Evolutionary conservation across 1,140 invertebrate species (phyloP), one percentile per base, ranked within the genome.

Genomic region (Aplysia californica): DNA sequence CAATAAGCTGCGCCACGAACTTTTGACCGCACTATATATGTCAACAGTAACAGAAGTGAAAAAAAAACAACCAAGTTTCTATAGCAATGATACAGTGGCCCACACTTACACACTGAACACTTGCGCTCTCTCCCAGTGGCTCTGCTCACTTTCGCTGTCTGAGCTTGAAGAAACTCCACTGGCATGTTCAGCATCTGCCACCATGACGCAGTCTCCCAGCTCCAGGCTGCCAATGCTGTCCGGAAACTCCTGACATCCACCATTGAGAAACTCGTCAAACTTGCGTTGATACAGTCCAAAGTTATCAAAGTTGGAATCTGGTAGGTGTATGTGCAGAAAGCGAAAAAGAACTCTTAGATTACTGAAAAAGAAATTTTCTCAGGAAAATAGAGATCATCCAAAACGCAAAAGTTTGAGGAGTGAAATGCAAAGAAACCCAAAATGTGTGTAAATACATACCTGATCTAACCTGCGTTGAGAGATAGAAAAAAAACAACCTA

Each of bases 21-120:
- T n/a, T n/a, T n/a, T n/a, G n/a, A n/a, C n/a, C n/a, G n/a, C n/a
- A n/a, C n/a, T n/a, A n/a, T n/a, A n/a, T n/a, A n/a, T n/a, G n/a
- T n/a, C n/a, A n/a, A n/a, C n/a, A n/a, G n/a, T n/a, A n/a, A n/a
- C n/a, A n/a, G n/a, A n/a, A n/a, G n/a, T n/a, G n/a, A n/a, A n/a
- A n/a, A n/a, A n/a, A n/a, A n/a, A n/a, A n/a, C n/a, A n/a, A n/a
- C n/a, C n/a, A n/a, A n/a, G n/a, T n/a, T n/a, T n/a, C n/a, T n/a
- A n/a, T n/a, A n/a, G n/a, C n/a, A n/a, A n/a, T n/a, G n/a, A n/a
- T n/a, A n/a, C n/a, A n/a, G n/a, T n/a, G n/a, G n/a, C n/a, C n/a
- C n/a, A 61, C 26, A 3, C 66, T 68, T 68, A 68, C 66, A 68
- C 31, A 44, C 66, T 68, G 2, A 26, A 39, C 2, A 68, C 66